Percentiles rank a stretch among this genome's conserved stretches.
Conservation (phyloP, 2,113 vertebrate species). For the Scortum barcoo region DNA sequence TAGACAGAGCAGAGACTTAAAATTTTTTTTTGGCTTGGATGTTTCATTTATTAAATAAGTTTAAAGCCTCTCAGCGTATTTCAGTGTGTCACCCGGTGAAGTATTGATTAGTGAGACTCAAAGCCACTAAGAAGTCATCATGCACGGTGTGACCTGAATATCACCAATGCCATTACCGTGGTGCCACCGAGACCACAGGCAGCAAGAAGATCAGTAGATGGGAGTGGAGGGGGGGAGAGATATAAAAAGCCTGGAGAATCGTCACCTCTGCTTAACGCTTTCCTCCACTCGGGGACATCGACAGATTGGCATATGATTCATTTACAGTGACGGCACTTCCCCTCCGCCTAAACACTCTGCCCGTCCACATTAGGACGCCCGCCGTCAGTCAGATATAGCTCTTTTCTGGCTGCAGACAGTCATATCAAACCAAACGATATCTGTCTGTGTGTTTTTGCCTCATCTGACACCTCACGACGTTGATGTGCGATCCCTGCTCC, state of each 20-base stretch:
- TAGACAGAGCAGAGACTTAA: constrained; percentile 53
- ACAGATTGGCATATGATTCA: constrained; percentile 71
- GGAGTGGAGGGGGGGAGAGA: background rate
- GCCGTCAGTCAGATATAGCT: constrained; percentile 38
- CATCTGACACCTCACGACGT: constrained; percentile 16
- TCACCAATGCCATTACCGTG: constrained; percentile 48
- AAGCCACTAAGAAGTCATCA: constrained; percentile 53
- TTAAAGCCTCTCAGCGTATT: constrained; percentile 47
- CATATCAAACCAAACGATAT: constrained; percentile 4
- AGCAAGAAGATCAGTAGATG: constrained; percentile 41
- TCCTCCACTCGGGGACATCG: constrained; percentile 43
- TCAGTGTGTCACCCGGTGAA: constrained; percentile 41
- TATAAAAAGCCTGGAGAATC: constrained; percentile 44
- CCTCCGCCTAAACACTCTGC: constrained; percentile 55
- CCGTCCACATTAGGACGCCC: constrained; percentile 51
- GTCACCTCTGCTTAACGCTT: constrained; percentile 62
- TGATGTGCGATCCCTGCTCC: background rate
- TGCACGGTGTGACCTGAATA: constrained; percentile 61
- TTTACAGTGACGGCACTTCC: constrained; percentile 61
- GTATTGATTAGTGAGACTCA: constrained; percentile 66
- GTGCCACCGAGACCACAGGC: constrained; percentile 54
- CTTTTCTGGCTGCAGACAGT: constrained; percentile 30
- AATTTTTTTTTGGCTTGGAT: constrained; percentile 43
- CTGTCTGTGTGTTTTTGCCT: constrained; percentile 24
- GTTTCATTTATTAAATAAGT: constrained; percentile 70